These are phyloP conservation scores for Oncorhynchus gorbuscha DNA, from an alignment of 2,113 vertebrate genomes.

Conservation along the genomic window DNA sequence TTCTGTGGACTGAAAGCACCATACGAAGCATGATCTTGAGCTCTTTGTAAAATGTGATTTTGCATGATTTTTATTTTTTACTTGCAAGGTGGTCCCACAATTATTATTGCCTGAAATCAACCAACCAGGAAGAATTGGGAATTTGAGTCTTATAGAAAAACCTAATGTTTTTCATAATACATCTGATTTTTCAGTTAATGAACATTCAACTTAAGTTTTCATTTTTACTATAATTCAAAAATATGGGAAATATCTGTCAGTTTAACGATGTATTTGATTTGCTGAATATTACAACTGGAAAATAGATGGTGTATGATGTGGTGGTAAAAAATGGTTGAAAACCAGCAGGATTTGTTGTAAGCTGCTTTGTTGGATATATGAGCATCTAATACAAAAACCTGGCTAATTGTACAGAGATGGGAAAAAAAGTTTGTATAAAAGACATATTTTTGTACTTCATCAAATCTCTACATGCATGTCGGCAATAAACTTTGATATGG, in stretches of 20 bases:
- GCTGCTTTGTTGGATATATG: slow-evolving; percentile 67
- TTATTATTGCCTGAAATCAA: slow-evolving; percentile 21
- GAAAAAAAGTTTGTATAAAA: slow-evolving; percentile 91
- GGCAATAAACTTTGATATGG: slow-evolving; percentile 95
- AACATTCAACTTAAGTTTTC: slow-evolving; percentile 12
- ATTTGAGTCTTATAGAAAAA: neutral
- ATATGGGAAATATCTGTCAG: slow-evolving; percentile 18
- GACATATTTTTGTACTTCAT: slow-evolving; percentile 98
- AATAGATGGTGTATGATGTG: slow-evolving; percentile 49
- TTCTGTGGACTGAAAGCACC: slow-evolving; percentile 52
- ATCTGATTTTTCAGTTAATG: slow-evolving; percentile 20
- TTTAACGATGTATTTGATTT: slow-evolving; percentile 45
- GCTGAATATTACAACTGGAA: slow-evolving; percentile 70
- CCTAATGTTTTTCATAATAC: slow-evolving; percentile 11
- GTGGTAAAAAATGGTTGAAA: slow-evolving; percentile 58
- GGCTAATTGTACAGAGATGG: slow-evolving; percentile 83
- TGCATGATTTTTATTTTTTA: slow-evolving; percentile 62
- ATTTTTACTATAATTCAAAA: slow-evolving; percentile 39
- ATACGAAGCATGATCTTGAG: slow-evolving; percentile 55
- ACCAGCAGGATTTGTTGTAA: slow-evolving; percentile 68
- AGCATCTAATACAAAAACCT: slow-evolving; percentile 76
- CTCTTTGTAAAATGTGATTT: slow-evolving; percentile 55
- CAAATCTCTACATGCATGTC: slow-evolving; percentile 95
- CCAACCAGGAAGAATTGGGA: slow-evolving; percentile 13
- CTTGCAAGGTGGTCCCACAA: slow-evolving; percentile 50